Percentiles rank a stretch among this genome's conserved stretches.
phyloP scores from a whole-genome alignment of 1,140 invertebrate species.

The Ceratina australensis region DNA sequence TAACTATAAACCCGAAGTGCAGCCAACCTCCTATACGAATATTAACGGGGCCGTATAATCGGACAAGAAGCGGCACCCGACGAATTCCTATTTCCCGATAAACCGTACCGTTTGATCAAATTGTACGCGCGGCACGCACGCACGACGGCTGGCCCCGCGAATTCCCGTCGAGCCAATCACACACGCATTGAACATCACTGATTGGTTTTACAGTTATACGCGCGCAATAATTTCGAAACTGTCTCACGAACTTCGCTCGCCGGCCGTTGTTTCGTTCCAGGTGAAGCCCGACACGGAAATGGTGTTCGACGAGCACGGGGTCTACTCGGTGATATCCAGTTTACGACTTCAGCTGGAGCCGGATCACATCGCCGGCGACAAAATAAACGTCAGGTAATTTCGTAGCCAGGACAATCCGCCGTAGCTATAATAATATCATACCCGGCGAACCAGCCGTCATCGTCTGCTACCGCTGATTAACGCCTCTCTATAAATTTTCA shows the following conservation, averaged over 20 bases:
- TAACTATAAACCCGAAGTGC: neutral
- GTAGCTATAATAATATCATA: neutral
- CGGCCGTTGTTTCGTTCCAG: conserved; percentile 61
- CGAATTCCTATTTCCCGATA: too few species aligned
- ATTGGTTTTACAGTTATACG: too few species aligned
- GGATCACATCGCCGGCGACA: conserved; percentile 71
- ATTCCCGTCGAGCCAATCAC: too few species aligned
- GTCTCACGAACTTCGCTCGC: too few species aligned
- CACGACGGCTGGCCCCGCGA: too few species aligned
- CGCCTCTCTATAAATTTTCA: conserved; percentile 45
- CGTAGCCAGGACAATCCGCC: conserved; percentile 15
- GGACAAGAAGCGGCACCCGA: too few species aligned
- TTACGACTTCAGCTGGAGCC: conserved; percentile 75
- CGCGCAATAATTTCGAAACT: too few species aligned
- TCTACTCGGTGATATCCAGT: conserved; percentile 72
- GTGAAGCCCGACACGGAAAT: conserved; percentile 71
- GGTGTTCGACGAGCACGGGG: conserved; percentile 64
- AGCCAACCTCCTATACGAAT: too few species aligned
- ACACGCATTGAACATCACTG: too few species aligned
- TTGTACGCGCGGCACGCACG: too few species aligned
- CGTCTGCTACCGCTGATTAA: conserved; percentile 17
- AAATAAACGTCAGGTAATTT: conserved; percentile 76
- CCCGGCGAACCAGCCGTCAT: neutral
- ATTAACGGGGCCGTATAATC: too few species aligned
- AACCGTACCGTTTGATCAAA: too few species aligned